Evolutionary conservation across 2,888 invertebrate genomes (phyloP), one percentile per base, ranked within the genome.

Genomic region (Uropetala carovei): DNA sequence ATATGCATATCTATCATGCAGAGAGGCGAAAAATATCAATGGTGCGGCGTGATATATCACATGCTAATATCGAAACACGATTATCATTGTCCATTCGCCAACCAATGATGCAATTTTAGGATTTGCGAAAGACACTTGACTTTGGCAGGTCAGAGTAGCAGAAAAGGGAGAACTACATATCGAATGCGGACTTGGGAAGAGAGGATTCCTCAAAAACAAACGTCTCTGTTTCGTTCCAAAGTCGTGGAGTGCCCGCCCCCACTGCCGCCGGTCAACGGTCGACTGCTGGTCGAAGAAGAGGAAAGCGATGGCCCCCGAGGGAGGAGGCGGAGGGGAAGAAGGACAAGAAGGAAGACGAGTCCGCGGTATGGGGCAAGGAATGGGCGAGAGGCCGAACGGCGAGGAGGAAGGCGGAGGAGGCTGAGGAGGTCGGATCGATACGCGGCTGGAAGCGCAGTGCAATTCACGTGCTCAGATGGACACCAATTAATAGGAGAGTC

Each of bases 181-280:
- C 43, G 43, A 43, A 3, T 3, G 5, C 1, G 43, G 43, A 5
- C 43, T 43, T 43, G 3, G 43, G 43, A 43, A 43, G 43, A 43
- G 43, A 3, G n/a, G n/a, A n/a, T 3, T 43, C 43, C 43, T 43
- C 5, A 1, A 43, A 43, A 43, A 43, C 43, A 43, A 43, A 43
- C 43, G 5, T 43, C 43, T 43, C 43, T 43, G 84, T 91, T 81
- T 92, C 92, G 27, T 89, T 56, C 94, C 94, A 89, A 95, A 98
- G 98, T 98, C 92, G 98, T 98, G 93, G 97, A 97, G 95, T 98
- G 98, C 94, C 97, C 97, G 0, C 96, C 97, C 92, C 98, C 98
- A 0, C 94, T 96, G 91, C 95, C 97, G 59, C 98, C 98, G 7
- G 96, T 96, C 64, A 97, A 97, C 94, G 98, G 98, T 8, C 96